Conservation (phyloP, 1,140 invertebrate genomes). For the Drosophila malerkotliana region DNA sequence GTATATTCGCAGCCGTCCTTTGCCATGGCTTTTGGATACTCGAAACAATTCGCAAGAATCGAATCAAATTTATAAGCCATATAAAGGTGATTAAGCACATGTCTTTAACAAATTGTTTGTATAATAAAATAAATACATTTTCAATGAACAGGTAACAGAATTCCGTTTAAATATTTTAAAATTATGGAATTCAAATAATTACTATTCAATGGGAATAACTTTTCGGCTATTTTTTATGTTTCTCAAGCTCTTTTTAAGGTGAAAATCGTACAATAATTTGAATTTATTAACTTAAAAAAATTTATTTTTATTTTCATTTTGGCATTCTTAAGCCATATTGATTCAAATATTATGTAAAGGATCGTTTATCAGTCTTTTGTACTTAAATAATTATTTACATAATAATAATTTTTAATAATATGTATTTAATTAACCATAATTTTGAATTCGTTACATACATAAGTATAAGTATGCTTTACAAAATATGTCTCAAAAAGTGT, state of each 20-base stretch:
- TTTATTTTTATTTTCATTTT: too few relatives aligned
- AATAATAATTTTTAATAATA: not conserved
- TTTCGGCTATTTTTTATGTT: too few relatives aligned
- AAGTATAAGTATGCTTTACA: slow-evolving; percentile 50
- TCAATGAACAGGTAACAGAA: not conserved
- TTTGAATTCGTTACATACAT: not conserved
- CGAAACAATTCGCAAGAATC: slow-evolving; percentile 7
- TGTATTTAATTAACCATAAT: not conserved
- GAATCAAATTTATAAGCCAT: slow-evolving; percentile 7
- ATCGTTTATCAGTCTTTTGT: too few relatives aligned
- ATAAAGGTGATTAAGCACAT: slow-evolving; percentile 3
- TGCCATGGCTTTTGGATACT: slow-evolving; percentile 8
- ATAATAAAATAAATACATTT: not conserved
- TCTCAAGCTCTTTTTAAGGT: too few relatives aligned
- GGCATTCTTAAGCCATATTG: too few relatives aligned
- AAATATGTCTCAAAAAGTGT: not conserved
- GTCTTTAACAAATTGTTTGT: not conserved
- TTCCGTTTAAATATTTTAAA: not conserved
- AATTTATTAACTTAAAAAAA: too few relatives aligned
- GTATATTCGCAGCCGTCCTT: slow-evolving; percentile 22
- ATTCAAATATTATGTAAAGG: too few relatives aligned
- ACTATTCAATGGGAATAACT: too few relatives aligned
- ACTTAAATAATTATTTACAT: not conserved
- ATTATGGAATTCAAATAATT: not conserved
- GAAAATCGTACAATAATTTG: too few relatives aligned